Evolutionary conservation across 2,888 invertebrate species (phyloP).

Genomic region (Elegia similella): DNA sequence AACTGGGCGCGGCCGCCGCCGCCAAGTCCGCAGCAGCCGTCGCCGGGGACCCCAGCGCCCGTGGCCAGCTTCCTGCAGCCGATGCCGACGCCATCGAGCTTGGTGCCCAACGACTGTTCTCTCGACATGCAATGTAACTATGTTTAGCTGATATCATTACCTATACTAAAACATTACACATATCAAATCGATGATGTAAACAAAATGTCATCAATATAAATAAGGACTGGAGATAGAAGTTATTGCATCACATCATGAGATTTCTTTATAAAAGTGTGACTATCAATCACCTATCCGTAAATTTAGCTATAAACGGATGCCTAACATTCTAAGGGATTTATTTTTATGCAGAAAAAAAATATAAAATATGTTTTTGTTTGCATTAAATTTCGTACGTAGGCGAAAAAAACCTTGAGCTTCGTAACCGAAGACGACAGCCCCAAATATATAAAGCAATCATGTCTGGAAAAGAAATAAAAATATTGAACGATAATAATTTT

Average conservation of each 20-base stretch:
- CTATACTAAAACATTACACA: slow-evolving; percentile 13
- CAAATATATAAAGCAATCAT: background rate
- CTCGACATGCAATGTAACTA: slow-evolving; percentile 77
- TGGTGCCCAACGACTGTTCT: slow-evolving; percentile 62
- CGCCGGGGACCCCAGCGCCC: slow-evolving; percentile 58
- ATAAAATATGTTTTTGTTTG: background rate
- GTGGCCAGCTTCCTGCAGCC: slow-evolving; percentile 51
- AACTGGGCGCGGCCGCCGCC: slow-evolving; percentile 84
- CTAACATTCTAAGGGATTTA: background rate
- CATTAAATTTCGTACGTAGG: background rate
- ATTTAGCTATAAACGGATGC: background rate
- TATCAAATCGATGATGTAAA: no score
- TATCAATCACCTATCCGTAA: background rate
- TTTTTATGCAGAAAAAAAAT: background rate
- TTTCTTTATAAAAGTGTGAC: no score
- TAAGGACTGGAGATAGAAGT: no score
- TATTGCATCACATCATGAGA: no score
- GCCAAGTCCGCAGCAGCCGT: slow-evolving; percentile 55
- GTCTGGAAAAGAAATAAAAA: slow-evolving; percentile 1
- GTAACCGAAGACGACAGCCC: no score
- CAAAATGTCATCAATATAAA: no score
- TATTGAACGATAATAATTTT: no score
- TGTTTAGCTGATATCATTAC: slow-evolving; percentile 23
- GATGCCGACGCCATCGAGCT: slow-evolving; percentile 50
- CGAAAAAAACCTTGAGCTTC: slow-evolving; percentile 8